A percentile compares a stretch with the other conserved stretches of the same genome.
Evolutionary conservation across 2,113 vertebrate genomes (phyloP).

Genomic region (Rhagologus leucostigma): DNA sequence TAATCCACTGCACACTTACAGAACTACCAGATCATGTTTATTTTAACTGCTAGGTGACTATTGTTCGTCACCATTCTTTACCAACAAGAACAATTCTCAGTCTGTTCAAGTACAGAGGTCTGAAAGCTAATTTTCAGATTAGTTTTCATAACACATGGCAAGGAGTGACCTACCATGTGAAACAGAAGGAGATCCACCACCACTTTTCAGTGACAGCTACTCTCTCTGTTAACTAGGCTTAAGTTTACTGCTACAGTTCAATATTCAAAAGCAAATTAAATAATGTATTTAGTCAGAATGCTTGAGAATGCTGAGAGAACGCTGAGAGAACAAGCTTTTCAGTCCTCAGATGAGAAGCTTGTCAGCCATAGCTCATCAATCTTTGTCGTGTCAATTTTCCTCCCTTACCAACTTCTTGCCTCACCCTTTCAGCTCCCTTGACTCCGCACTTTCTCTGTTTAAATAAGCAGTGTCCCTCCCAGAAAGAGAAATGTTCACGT

Average conservation of each 20-base stretch:
- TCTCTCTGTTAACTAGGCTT: not conserved
- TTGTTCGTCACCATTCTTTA: not conserved
- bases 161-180: not conserved
- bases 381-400: not conserved
- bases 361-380: not conserved
- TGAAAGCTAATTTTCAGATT: not conserved
- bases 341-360: not conserved
- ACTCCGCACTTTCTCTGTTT: not conserved
- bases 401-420: not conserved
- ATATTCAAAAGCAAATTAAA: not conserved
- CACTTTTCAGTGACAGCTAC: not conserved
- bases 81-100: not conserved
- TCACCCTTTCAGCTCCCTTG: not conserved
- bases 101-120: not conserved
- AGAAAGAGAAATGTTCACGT: not conserved
- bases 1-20: not conserved
- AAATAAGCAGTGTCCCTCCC: not conserved
- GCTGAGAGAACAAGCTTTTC: not conserved
- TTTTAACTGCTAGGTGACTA: not conserved
- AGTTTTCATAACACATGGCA: not conserved
- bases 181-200: not conserved
- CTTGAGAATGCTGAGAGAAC: not conserved
- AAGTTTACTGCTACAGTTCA: not conserved
- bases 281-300: not conserved
- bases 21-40: not conserved